phyloP scores from a whole-genome alignment of 2,888 invertebrate species.

The Dorcus hopei region DNA sequence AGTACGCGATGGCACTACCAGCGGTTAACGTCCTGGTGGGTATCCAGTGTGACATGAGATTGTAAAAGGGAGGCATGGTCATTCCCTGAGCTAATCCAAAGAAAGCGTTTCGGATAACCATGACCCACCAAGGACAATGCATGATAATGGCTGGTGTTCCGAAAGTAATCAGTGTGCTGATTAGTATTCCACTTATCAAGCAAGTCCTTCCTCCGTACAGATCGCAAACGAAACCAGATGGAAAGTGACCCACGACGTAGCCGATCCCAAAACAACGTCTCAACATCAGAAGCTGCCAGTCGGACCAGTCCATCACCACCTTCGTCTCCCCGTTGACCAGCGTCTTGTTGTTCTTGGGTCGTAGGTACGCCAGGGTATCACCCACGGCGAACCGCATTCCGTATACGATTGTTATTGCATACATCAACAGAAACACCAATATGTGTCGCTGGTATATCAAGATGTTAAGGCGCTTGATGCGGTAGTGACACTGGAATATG shows the following conservation, averaged over 20 bases:
- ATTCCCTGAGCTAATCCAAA: slow-evolving; percentile 1
- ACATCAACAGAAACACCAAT: too few species aligned
- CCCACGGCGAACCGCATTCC: too few species aligned
- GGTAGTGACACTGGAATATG: too few species aligned
- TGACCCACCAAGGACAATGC: not conserved
- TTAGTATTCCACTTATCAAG: not conserved
- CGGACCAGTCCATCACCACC: too few species aligned
- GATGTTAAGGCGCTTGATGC: too few species aligned
- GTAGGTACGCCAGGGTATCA: too few species aligned
- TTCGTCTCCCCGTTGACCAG: too few species aligned
- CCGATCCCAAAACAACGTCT: not conserved
- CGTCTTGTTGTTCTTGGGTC: too few species aligned
- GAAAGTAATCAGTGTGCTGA: not conserved
- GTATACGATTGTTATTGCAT: too few species aligned
- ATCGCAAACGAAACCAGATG: slow-evolving; percentile 6
- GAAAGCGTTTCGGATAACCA: not conserved
- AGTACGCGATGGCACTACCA: not conserved
- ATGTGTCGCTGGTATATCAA: too few species aligned
- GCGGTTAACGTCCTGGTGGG: not conserved
- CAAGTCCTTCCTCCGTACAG: slow-evolving; percentile 7
- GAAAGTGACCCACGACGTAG: slow-evolving; percentile 1
- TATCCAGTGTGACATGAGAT: slow-evolving; percentile 7
- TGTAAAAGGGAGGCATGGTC: not conserved
- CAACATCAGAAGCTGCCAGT: too few species aligned
- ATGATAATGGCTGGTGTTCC: not conserved